A percentile compares a stretch with the other conserved stretches of the same genome.
Conservation (phyloP, 2,888 invertebrate species). For the Dryobota labecula region DNA sequence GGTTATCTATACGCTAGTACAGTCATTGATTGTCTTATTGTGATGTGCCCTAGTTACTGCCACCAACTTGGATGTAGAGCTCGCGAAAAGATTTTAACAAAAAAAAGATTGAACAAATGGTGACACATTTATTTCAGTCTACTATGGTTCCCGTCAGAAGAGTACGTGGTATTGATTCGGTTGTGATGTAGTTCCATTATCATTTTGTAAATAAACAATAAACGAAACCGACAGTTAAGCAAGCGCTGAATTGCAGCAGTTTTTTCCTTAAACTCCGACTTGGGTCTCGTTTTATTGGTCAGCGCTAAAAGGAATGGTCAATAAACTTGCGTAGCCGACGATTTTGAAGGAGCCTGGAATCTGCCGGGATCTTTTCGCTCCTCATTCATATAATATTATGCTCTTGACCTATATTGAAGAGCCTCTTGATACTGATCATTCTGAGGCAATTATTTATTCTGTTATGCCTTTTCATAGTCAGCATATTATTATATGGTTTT, state of each 20-base stretch:
- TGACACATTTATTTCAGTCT: not conserved
- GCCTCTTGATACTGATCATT: conserved; percentile 1
- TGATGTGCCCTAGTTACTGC: too few species aligned
- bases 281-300: not conserved
- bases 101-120: not conserved
- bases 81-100: not conserved
- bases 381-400: not conserved
- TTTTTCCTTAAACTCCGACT: not conserved
- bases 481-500: not conserved
- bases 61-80: not conserved
- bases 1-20: not conserved
- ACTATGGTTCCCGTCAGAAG: too few species aligned
- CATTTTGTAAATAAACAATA: conserved; percentile 3
- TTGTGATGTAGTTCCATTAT: not conserved
- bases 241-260: not conserved
- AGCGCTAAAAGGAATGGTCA: conserved; percentile 32
- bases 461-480: not conserved
- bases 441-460: conserved; percentile 14
- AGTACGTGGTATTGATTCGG: not conserved
- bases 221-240: not conserved
- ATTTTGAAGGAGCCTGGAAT: conserved; percentile 13
- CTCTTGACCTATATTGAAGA: conserved; percentile 18
- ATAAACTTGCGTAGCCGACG: conserved; percentile 17
- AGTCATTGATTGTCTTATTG: not conserved
- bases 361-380: not conserved